Percentiles rank a stretch among this genome's conserved stretches.
phyloP scores from a whole-genome alignment of 2,888 invertebrate genomes.

The Laothoe populi region DNA sequence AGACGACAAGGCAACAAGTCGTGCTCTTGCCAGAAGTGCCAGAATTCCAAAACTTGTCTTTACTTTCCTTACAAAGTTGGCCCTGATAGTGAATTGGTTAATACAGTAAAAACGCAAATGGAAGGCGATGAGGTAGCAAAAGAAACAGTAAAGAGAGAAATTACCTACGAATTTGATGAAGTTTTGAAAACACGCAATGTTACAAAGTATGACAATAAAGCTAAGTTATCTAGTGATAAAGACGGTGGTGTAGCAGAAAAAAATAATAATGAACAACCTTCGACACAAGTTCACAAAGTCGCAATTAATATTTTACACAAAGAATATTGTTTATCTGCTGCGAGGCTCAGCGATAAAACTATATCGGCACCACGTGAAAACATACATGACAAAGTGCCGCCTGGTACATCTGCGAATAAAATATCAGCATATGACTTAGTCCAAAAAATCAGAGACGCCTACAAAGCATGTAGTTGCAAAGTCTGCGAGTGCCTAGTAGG shows the following conservation, averaged over 20 bases:
- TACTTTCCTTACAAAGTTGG: slow-evolving; percentile 31
- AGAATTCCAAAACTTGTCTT: slow-evolving; percentile 40
- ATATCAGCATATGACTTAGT: slow-evolving; percentile 54
- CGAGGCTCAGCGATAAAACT: slow-evolving; percentile 57
- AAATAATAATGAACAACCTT: slow-evolving; percentile 18
- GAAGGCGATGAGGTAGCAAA: slow-evolving; percentile 25
- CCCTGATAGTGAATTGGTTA: slow-evolving; percentile 3
- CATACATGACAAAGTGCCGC: slow-evolving; percentile 40
- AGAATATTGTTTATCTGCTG: slow-evolving; percentile 38
- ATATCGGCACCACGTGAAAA: slow-evolving; percentile 56
- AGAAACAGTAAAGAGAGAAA: slow-evolving; percentile 27
- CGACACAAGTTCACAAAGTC: not conserved
- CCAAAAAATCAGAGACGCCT: slow-evolving; percentile 62
- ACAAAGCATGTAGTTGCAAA: slow-evolving; percentile 70
- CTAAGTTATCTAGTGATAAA: not conserved
- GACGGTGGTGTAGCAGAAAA: not conserved
- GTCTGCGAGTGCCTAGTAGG: slow-evolving; percentile 64
- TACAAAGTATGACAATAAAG: not conserved
- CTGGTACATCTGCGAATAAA: slow-evolving; percentile 5
- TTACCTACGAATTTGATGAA: slow-evolving; percentile 27
- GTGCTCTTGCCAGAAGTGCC: slow-evolving; percentile 40
- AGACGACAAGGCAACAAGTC: slow-evolving; percentile 38
- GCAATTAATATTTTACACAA: slow-evolving; percentile 27
- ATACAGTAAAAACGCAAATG: not conserved
- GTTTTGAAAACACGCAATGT: not conserved